Conservation (phyloP, 2,797 vertebrate genomes). For the Sciurus carolinensis region DNA sequence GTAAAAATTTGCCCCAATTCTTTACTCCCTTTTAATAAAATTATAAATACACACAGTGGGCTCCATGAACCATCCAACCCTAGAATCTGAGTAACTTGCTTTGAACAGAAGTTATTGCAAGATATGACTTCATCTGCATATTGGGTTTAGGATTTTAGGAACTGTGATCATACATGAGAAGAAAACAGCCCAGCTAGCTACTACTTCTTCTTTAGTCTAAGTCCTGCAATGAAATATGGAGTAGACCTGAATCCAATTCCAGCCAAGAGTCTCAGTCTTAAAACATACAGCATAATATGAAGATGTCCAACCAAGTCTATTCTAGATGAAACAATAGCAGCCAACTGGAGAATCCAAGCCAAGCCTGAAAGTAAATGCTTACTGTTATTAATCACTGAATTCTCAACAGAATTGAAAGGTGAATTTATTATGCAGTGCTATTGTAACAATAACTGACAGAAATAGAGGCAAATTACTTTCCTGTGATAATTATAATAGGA, state of each 20-base stretch:
- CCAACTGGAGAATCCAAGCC: background rate
- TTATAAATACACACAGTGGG: background rate
- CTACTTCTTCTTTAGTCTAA: background rate
- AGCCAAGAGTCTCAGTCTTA: background rate
- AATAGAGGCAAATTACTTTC: background rate
- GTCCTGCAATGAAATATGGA: background rate
- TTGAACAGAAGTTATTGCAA: background rate
- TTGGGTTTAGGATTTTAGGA: background rate
- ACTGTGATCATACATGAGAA: background rate
- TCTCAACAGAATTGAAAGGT: background rate
- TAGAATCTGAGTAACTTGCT: background rate
- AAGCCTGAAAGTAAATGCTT: background rate
- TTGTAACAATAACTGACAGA: background rate
- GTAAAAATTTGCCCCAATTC: background rate
- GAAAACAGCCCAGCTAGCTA: background rate
- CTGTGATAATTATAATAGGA: background rate
- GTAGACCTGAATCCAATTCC: background rate
- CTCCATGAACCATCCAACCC: accelerated
- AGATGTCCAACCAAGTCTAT: background rate
- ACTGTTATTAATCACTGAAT: background rate
- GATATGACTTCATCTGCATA: background rate
- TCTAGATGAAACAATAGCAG: background rate
- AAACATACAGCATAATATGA: background rate
- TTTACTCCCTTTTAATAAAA: background rate
- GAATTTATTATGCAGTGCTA: background rate